Evolutionary conservation across 2,888 invertebrate genomes (phyloP).

Genomic region (Gastracanthus pulcherrimus): DNA sequence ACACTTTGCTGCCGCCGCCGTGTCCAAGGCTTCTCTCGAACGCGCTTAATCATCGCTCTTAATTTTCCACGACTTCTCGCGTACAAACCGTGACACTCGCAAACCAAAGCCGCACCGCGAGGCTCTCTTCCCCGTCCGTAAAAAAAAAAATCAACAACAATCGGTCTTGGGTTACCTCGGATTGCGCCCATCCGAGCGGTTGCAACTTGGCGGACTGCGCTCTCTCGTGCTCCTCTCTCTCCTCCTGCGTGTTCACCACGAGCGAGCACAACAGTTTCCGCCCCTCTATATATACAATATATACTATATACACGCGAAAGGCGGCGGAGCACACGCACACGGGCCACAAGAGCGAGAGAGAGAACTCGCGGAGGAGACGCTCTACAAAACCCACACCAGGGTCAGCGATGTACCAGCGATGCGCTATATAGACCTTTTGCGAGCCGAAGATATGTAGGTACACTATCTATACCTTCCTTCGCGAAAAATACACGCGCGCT

Average conservation of each 20-base stretch:
- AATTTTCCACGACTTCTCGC: background rate
- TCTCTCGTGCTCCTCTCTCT: background rate
- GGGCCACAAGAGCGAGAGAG: background rate
- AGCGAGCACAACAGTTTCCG: background rate
- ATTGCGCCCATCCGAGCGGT: background rate
- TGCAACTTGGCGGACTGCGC: no score
- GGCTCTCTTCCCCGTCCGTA: background rate
- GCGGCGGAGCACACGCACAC: background rate
- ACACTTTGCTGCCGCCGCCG: background rate
- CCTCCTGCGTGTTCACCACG: background rate
- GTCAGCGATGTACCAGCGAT: no score
- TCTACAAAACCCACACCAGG: no score
- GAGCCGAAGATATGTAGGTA: no score
- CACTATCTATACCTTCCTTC: no score
- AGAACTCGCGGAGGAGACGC: background rate
- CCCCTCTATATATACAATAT: background rate
- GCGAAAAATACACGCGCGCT: no score
- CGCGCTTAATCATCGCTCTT: background rate
- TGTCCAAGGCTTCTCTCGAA: background rate
- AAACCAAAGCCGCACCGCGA: background rate
- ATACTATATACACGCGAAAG: background rate
- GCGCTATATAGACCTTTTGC: no score
- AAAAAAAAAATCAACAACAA: background rate
- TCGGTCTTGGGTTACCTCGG: background rate
- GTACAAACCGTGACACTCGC: background rate